These are phyloP conservation scores for Gorilla gorilla DNA, from an alignment of 2,113 vertebrate species.

Conservation along the genomic window DNA sequence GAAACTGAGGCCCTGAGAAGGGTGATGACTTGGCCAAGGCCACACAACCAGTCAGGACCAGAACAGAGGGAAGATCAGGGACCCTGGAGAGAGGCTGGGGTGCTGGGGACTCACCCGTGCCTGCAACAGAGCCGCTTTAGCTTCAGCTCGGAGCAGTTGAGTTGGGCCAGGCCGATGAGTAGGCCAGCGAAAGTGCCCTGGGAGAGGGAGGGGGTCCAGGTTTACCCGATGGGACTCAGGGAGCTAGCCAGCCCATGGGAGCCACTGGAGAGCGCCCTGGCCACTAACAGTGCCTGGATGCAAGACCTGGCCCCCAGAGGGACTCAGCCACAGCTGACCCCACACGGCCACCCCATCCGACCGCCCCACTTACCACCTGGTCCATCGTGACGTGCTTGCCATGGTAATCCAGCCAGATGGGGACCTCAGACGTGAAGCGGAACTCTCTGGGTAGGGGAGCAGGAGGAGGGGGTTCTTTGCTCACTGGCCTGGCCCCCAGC, in stretches of 20 bases:
- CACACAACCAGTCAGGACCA: not conserved
- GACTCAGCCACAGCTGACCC: not conserved
- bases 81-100: not conserved
- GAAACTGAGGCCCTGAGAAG: not conserved
- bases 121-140: slow-evolving; percentile 94
- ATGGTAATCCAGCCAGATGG: slow-evolving; percentile 95
- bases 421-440: slow-evolving; percentile 95
- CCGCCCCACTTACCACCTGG: slow-evolving; percentile 85
- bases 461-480: not conserved
- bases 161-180: slow-evolving; percentile 93
- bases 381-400: slow-evolving; percentile 94
- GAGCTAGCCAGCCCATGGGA: not conserved
- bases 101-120: slow-evolving; percentile 86
- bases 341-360: rapidly evolving
- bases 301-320: not conserved
- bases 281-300: rapidly evolving
- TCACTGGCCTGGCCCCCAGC: not conserved
- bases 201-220: not conserved
- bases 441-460: slow-evolving; percentile 86
- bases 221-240: rapidly evolving
- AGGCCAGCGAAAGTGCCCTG: slow-evolving; percentile 95
- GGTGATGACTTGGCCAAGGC: not conserved
- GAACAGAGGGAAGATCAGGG: rapidly evolving
- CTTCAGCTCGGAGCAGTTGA: slow-evolving; percentile 95
- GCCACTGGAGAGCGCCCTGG: not conserved